phyloP scores from a whole-genome alignment of 2,888 invertebrate genomes.

The Pherbina coryleti region DNA sequence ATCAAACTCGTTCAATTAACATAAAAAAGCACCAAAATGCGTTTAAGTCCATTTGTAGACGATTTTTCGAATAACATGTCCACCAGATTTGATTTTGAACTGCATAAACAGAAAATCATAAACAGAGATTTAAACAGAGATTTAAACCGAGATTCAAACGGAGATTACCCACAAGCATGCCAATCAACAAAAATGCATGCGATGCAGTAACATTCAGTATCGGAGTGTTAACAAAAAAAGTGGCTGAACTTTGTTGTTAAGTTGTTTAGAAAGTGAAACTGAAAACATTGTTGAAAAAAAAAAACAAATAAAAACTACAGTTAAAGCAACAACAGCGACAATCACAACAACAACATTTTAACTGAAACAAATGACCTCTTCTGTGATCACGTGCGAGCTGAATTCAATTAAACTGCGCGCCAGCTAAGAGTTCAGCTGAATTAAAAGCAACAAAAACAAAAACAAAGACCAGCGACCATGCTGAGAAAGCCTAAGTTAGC shows the following conservation, averaged over 20 bases:
- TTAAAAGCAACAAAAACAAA: background rate
- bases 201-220: background rate
- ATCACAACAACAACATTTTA: background rate
- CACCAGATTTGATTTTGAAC: background rate
- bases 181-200: background rate
- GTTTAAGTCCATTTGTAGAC: background rate
- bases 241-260: constrained; percentile 8
- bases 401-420: constrained; percentile 3
- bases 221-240: background rate
- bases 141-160: background rate
- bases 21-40: background rate
- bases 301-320: constrained; percentile 12
- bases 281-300: constrained; percentile 1
- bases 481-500: background rate
- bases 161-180: background rate
- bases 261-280: constrained; percentile 33
- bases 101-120: background rate
- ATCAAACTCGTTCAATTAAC: background rate
- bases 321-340: background rate
- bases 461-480: background rate
- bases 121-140: background rate
- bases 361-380: constrained; percentile 18
- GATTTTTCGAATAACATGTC: background rate
- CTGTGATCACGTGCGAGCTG: constrained; percentile 12
- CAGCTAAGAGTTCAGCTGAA: background rate